A percentile compares a stretch with the other conserved stretches of the same genome.
Evolutionary conservation across 1,140 invertebrate genomes (phyloP).

Genomic region (Drosophila cardini): DNA sequence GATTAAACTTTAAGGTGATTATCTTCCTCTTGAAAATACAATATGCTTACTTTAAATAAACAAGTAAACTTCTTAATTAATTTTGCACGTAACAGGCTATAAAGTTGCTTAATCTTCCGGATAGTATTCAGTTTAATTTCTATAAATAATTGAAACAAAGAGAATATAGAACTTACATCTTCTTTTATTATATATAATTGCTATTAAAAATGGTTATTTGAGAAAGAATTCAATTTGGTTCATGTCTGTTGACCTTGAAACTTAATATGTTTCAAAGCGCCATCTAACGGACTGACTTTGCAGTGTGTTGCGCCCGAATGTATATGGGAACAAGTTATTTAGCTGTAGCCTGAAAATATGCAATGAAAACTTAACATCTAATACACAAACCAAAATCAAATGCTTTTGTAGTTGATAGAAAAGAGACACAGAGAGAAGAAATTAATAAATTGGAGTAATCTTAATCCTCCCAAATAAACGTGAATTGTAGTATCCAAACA

Average conservation of each 20-base stretch:
- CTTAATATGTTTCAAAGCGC: background rate
- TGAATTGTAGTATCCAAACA: background rate
- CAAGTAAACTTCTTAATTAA: background rate
- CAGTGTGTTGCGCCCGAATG: background rate
- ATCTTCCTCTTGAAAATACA: background rate
- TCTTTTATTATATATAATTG: too few relatives aligned
- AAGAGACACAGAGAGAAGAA: background rate
- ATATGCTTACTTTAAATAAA: background rate
- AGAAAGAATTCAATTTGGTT: too few relatives aligned
- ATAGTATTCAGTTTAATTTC: background rate
- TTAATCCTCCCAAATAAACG: background rate
- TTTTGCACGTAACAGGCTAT: too few relatives aligned
- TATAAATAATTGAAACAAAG: background rate
- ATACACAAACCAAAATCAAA: background rate
- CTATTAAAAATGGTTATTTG: too few relatives aligned
- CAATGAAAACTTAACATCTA: background rate
- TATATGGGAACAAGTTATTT: background rate
- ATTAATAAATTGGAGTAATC: background rate
- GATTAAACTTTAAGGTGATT: background rate
- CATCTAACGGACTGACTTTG: background rate
- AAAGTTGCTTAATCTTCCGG: background rate
- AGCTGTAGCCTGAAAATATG: background rate
- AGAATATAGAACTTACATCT: background rate
- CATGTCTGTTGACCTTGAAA: background rate
- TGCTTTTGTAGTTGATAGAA: background rate